Evolutionary conservation across 2,113 vertebrate species (phyloP).

Genomic region (Chrysochloris asiatica): DNA sequence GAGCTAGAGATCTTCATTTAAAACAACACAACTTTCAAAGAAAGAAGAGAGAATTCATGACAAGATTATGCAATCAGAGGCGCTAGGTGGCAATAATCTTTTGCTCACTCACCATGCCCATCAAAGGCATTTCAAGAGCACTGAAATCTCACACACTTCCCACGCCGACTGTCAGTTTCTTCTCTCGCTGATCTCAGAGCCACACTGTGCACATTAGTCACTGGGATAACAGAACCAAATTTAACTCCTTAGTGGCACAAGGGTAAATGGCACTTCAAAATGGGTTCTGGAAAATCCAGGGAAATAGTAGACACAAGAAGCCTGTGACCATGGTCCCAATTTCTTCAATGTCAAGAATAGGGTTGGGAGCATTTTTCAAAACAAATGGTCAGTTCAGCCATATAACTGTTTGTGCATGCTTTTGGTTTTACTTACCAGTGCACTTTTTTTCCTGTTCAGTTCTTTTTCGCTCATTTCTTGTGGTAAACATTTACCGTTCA

Average conservation of each 20-base stretch:
- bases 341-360: neutral
- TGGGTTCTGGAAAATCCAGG: slow-evolving; percentile 54
- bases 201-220: slow-evolving; percentile 54
- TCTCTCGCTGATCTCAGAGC: slow-evolving; percentile 64
- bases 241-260: slow-evolving; percentile 57
- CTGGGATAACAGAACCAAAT: slow-evolving; percentile 16
- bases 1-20: slow-evolving; percentile 33
- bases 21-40: slow-evolving; percentile 49
- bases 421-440: slow-evolving; percentile 25
- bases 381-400: neutral
- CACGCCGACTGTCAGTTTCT: slow-evolving; percentile 65
- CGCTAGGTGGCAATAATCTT: neutral
- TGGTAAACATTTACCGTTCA: slow-evolving; percentile 50
- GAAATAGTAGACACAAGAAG: neutral
- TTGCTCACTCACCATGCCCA: slow-evolving; percentile 9
- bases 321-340: neutral
- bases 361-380: neutral
- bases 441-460: neutral
- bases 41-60: slow-evolving; percentile 7
- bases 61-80: slow-evolving; percentile 28
- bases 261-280: neutral
- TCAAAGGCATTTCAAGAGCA: slow-evolving; percentile 54
- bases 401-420: neutral
- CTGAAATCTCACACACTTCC: slow-evolving; percentile 53
- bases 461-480: neutral